These are phyloP conservation scores for Hydropotes inermis DNA, from an alignment of 2,113 vertebrate genomes.

Conservation along the genomic window DNA sequence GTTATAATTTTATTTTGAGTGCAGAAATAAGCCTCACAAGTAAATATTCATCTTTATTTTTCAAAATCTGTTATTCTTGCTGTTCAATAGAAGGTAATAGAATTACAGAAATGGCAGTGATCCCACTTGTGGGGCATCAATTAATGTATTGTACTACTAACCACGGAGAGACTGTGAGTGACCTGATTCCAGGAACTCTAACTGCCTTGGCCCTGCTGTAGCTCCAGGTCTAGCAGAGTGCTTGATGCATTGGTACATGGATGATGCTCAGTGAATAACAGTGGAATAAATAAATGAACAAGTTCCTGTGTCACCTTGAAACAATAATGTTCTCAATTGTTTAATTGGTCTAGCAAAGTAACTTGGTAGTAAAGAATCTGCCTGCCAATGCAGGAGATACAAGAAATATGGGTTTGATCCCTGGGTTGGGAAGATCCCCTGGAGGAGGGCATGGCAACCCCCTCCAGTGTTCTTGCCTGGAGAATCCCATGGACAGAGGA, in stretches of 20 bases:
- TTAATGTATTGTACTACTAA: neutral
- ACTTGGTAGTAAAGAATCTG: neutral
- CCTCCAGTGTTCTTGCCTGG: neutral
- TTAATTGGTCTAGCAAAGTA: neutral
- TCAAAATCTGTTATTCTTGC: neutral
- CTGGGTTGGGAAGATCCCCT: neutral
- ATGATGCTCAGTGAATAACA: neutral
- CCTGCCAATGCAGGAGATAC: neutral
- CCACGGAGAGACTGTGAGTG: neutral
- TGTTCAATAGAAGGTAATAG: neutral
- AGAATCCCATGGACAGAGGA: neutral
- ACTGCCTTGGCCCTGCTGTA: accelerated
- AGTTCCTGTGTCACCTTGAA: neutral
- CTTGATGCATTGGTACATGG: too few species aligned
- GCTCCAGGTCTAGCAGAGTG: neutral
- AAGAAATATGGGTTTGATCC: neutral
- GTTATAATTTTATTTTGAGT: neutral
- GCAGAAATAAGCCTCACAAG: neutral
- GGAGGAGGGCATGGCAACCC: neutral
- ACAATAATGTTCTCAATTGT: neutral
- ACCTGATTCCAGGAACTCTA: neutral
- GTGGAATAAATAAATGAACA: neutral
- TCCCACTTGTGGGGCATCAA: too few species aligned
- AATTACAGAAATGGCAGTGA: neutral
- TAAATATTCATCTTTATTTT: neutral